These are phyloP conservation scores for Nanger granti DNA, from an alignment of 2,113 vertebrate genomes.

Conservation along the genomic window DNA sequence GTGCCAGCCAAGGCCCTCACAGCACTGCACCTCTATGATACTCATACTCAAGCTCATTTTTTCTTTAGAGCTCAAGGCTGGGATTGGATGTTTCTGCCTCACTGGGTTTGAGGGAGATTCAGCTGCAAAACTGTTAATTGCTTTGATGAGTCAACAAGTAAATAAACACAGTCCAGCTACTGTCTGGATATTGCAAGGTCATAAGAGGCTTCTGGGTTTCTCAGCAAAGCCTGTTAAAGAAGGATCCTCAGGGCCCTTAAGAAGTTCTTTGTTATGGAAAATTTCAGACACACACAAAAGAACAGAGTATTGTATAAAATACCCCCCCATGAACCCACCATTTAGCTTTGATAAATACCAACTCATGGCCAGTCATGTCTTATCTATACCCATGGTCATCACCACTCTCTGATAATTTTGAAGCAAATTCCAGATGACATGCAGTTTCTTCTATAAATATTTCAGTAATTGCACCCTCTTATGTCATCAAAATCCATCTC, in stretches of 20 bases:
- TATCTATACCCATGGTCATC: background rate
- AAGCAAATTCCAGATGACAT: background rate
- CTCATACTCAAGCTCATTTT: background rate
- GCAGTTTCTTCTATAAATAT: background rate
- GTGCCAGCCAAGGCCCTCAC: background rate
- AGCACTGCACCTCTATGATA: background rate
- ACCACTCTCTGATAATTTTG: background rate
- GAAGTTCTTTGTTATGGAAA: background rate
- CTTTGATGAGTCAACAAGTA: conserved; percentile 40
- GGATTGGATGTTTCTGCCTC: conserved; percentile 2
- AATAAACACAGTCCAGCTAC: background rate
- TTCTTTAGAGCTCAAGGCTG: background rate
- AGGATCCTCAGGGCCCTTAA: background rate
- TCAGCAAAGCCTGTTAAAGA: background rate
- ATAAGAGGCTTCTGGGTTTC: background rate
- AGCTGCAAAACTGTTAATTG: conserved; percentile 5
- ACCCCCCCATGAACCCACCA: background rate
- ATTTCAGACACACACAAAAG: background rate
- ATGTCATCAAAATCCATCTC: background rate
- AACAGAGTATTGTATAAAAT: background rate
- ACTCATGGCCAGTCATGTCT: background rate
- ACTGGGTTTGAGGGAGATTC: background rate
- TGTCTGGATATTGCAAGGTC: background rate
- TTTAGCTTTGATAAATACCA: background rate
- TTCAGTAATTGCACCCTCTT: background rate